Evolutionary conservation across 2,113 vertebrate species (phyloP).

Genomic region (Machaerirhynchus nigripectus): DNA sequence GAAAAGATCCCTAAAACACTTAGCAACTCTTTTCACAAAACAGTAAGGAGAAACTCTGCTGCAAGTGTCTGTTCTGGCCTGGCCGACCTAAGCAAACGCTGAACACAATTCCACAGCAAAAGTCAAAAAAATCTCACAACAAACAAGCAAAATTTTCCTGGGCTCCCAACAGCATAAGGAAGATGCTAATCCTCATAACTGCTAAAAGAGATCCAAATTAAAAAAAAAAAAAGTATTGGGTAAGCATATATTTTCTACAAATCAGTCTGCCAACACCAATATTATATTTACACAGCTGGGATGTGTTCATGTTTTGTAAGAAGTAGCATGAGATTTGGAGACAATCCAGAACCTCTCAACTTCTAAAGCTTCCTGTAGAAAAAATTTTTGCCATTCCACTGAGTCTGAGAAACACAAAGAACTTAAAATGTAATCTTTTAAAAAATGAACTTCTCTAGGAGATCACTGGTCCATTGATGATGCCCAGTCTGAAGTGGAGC

Average conservation of each 20-base stretch:
- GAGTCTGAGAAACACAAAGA: slow-evolving; percentile 16
- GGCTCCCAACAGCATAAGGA: neutral
- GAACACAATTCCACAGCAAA: neutral
- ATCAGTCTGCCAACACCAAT: slow-evolving; percentile 7
- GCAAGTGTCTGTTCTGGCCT: neutral
- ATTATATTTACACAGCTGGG: slow-evolving; percentile 56
- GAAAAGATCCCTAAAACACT: neutral
- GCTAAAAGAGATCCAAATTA: neutral
- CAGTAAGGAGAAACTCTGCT: neutral
- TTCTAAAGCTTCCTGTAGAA: slow-evolving; percentile 48
- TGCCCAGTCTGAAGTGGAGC: neutral
- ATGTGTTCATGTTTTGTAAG: slow-evolving; percentile 28
- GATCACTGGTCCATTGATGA: neutral
- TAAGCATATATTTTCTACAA: slow-evolving; percentile 18
- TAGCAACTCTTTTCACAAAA: neutral
- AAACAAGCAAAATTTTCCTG: neutral
- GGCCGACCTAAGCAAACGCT: neutral
- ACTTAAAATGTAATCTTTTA: neutral
- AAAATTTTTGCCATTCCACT: slow-evolving; percentile 34
- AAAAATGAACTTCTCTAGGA: neutral
- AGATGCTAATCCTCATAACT: neutral
- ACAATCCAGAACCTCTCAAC: slow-evolving; percentile 30
- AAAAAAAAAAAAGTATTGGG: neutral
- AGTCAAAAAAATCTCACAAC: neutral
- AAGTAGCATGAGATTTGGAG: slow-evolving; percentile 46